Conservation (phyloP, 2,797 vertebrate species). For the Fundulus diaphanus region DNA sequence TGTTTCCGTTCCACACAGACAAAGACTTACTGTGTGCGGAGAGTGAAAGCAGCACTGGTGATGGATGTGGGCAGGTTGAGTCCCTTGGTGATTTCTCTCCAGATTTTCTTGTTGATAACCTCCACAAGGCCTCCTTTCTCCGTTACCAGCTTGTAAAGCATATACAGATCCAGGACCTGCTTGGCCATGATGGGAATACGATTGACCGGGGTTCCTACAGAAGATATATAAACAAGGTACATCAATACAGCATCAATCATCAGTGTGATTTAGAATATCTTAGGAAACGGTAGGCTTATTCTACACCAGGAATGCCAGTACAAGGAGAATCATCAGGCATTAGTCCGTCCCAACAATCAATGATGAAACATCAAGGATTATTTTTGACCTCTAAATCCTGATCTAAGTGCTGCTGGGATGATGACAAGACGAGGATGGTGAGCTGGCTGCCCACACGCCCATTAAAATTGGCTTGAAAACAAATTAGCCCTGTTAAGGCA, state of each 20-base stretch:
- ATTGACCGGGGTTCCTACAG: conserved; percentile 93
- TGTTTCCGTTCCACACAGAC: conserved; percentile 5
- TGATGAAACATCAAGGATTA: conserved; percentile 10
- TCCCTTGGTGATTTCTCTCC: conserved; percentile 98
- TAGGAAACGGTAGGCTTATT: conserved; percentile 9
- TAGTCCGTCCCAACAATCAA: conserved; percentile 9
- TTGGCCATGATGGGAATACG: conserved; percentile 99
- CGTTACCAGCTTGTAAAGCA: conserved; percentile 95
- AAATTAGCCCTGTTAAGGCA: conserved; percentile 75
- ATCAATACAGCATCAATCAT: conserved; percentile 31
- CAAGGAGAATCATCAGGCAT: conserved; percentile 6
- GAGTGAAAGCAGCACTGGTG: conserved; percentile 97
- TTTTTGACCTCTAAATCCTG: conserved; percentile 18
- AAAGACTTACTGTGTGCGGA: conserved; percentile 91
- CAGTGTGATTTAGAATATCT: conserved; percentile 3
- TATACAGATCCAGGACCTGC: conserved; percentile 96
- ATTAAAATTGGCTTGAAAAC: conserved; percentile 75
- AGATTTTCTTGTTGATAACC: conserved; percentile 99
- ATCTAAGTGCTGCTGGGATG: conserved; percentile 23
- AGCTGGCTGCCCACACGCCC: conserved; percentile 27
- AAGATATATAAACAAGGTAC: conserved; percentile 14
- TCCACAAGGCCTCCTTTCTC: conserved; percentile 98
- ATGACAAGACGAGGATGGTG: conserved; percentile 11
- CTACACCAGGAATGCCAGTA: not conserved
- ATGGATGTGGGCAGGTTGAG: conserved; percentile 98